Evolutionary conservation across 2,797 vertebrate species (phyloP).

Genomic region (Setipinna tenuifilis): DNA sequence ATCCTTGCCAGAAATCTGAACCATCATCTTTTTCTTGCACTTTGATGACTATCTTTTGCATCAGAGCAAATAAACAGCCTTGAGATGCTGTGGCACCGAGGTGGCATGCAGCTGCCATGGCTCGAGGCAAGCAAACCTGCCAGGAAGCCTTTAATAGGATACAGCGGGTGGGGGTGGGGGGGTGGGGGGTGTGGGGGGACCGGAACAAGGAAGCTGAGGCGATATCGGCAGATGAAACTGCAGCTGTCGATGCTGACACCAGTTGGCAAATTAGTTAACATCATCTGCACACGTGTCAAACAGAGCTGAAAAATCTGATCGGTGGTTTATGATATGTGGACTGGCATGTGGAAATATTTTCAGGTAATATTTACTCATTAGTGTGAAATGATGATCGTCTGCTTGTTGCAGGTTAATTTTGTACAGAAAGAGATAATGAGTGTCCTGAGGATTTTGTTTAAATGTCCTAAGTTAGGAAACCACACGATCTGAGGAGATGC

Average conservation of each 20-base stretch:
- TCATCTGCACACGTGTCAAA: slow-evolving; percentile 39
- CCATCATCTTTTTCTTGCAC: slow-evolving; percentile 57
- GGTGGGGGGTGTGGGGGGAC: slow-evolving; percentile 10
- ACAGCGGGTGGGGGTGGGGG: background rate
- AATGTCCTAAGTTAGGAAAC: too few species aligned
- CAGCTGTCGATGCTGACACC: slow-evolving; percentile 54
- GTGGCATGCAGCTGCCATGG: slow-evolving; percentile 47
- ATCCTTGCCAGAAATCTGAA: slow-evolving; percentile 58
- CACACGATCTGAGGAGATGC: background rate
- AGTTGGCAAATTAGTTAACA: slow-evolving; percentile 49
- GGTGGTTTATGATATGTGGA: background rate
- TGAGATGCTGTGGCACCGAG: slow-evolving; percentile 54
- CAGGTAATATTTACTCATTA: slow-evolving; percentile 8
- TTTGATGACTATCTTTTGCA: slow-evolving; percentile 60
- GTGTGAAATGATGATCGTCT: slow-evolving; percentile 15
- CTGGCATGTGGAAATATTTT: slow-evolving; percentile 21
- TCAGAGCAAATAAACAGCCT: slow-evolving; percentile 57
- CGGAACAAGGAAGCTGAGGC: slow-evolving; percentile 53
- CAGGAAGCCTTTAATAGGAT: background rate
- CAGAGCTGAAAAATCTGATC: background rate
- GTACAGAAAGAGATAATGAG: background rate
- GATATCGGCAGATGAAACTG: slow-evolving; percentile 52
- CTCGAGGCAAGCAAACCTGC: slow-evolving; percentile 1
- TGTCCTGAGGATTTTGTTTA: background rate
- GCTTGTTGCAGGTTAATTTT: slow-evolving; percentile 20